A percentile compares a stretch with the other conserved stretches of the same genome.
phyloP scores from a whole-genome alignment of 2,113 vertebrate species.

The Tympanuchus pallidicinctus region DNA sequence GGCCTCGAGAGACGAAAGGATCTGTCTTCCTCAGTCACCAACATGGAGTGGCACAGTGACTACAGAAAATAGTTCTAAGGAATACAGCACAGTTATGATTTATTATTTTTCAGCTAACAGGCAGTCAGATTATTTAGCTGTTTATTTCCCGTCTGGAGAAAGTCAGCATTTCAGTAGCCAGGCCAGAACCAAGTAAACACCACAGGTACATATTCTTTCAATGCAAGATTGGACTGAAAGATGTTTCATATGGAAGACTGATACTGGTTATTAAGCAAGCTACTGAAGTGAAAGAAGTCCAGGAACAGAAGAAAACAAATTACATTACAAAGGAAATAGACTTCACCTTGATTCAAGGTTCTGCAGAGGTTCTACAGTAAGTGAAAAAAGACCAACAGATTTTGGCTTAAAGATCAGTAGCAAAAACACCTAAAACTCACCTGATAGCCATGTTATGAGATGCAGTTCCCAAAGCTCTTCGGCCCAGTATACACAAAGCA shows the following conservation, averaged over 20 bases:
- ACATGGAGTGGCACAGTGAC: not conserved
- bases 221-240: not conserved
- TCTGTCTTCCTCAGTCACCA: not conserved
- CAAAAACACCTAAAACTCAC: slow-evolving; percentile 70
- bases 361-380: not conserved
- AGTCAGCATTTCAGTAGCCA: not conserved
- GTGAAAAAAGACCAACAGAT: not conserved
- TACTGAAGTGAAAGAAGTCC: not conserved
- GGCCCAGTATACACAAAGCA: slow-evolving; percentile 92
- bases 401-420: not conserved
- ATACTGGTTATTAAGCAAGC: not conserved
- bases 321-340: not conserved
- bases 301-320: not conserved
- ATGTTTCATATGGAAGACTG: not conserved
- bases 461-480: slow-evolving; percentile 91
- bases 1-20: not conserved
- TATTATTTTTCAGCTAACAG: not conserved
- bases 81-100: not conserved
- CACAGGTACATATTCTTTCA: not conserved
- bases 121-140: not conserved
- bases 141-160: not conserved
- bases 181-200: not conserved
- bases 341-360: not conserved
- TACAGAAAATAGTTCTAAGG: not conserved
- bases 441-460: slow-evolving; percentile 97